Conservation (phyloP, 2,888 invertebrate genomes). For the Gonocerus acuteangulatus region DNA sequence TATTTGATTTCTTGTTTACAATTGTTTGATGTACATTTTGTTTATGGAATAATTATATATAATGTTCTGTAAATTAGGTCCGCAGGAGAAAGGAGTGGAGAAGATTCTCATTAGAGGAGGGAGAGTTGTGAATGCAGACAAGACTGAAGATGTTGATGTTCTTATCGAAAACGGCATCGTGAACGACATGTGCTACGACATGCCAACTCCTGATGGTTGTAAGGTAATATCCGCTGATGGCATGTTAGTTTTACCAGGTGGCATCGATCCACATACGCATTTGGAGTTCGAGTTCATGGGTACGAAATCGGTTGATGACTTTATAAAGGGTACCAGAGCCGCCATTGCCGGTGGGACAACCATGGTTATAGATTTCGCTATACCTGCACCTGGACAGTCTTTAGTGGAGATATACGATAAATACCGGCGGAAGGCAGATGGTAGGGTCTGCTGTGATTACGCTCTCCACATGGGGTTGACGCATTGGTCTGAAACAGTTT, state of each 20-base stretch:
- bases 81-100: neutral
- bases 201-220: constrained; percentile 87
- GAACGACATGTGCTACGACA: constrained; percentile 80
- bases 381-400: constrained; percentile 75
- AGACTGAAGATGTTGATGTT: constrained; percentile 79
- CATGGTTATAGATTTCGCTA: constrained; percentile 87
- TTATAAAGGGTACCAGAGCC: constrained; percentile 93
- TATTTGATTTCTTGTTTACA: too few species aligned
- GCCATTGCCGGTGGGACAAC: constrained; percentile 97
- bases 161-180: constrained; percentile 96
- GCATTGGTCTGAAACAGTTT: constrained; percentile 67
- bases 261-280: constrained; percentile 96
- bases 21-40: too few species aligned
- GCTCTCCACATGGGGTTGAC: constrained; percentile 86
- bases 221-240: constrained; percentile 87
- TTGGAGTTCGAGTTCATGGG: constrained; percentile 87
- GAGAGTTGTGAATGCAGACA: constrained; percentile 89
- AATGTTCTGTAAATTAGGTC: too few species aligned
- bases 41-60: too few species aligned
- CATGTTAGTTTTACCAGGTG: constrained; percentile 86
- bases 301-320: constrained; percentile 81
- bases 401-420: constrained; percentile 82
- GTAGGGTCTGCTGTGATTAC: constrained; percentile 97
- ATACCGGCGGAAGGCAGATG: constrained; percentile 86
- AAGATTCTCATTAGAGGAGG: constrained; percentile 85